Conservation (phyloP, 1,140 invertebrate species). For the Babylonia areolata region DNA sequence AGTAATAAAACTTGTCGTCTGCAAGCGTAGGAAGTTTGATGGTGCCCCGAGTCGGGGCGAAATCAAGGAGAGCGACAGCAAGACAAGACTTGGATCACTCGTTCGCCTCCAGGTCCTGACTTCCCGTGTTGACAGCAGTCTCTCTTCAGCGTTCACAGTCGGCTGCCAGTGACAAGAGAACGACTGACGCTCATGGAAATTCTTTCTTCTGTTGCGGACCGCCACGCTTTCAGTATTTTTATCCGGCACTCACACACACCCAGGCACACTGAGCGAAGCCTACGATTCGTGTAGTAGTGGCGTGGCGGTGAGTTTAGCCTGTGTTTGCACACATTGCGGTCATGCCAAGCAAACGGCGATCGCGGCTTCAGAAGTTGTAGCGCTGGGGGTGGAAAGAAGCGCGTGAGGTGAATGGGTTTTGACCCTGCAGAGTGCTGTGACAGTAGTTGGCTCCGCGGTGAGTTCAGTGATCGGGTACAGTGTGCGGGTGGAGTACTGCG, state of each 20-base stretch:
- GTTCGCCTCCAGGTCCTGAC: not conserved
- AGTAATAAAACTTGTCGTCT: conserved; percentile 31
- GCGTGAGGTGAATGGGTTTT: not conserved
- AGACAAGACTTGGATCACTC: conserved; percentile 2
- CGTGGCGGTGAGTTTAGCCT: not conserved
- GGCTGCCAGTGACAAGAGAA: not conserved
- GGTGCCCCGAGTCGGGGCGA: conserved; percentile 9
- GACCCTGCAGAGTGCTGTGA: not conserved
- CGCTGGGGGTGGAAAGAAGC: conserved; percentile 20
- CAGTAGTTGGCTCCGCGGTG: not conserved
- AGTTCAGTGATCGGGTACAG: not conserved
- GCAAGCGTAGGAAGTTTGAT: conserved; percentile 25
- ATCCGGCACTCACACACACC: not conserved
- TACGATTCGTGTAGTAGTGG: not conserved
- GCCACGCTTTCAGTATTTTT: not conserved
- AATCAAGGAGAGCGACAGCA: conserved; percentile 13
- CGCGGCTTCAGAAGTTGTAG: not conserved
- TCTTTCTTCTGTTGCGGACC: not conserved
- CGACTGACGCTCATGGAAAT: not conserved
- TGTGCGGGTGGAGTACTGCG: not conserved
- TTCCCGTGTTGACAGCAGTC: not conserved
- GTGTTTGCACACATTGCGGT: conserved; percentile 4
- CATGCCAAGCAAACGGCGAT: not conserved
- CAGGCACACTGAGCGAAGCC: not conserved
- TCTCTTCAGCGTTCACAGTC: not conserved